Evolutionary conservation across 2,888 invertebrate species (phyloP).

Genomic region (Buathra laborator): DNA sequence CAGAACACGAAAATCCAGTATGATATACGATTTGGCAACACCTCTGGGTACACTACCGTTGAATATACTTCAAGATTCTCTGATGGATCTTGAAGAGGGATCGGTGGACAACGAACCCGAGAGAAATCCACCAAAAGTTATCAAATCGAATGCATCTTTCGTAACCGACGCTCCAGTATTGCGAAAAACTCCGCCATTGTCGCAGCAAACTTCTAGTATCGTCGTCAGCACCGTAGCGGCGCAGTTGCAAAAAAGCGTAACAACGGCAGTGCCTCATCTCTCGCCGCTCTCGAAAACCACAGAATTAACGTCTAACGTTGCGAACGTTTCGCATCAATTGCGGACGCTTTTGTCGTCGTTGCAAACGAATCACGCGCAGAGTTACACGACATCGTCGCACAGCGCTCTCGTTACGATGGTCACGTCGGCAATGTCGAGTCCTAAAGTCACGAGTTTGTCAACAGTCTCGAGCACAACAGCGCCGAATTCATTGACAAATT

Average conservation of each 20-base stretch:
- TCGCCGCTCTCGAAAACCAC: constrained; percentile 91
- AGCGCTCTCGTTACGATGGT: constrained; percentile 85
- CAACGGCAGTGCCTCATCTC: constrained; percentile 88
- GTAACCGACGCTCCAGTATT: constrained; percentile 36
- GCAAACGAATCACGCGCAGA: constrained; percentile 86
- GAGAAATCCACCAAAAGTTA: constrained; percentile 50
- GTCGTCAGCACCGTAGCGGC: constrained; percentile 79
- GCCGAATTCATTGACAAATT: constrained; percentile 72
- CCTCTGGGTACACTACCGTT: constrained; percentile 82
- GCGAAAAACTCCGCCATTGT: constrained; percentile 72
- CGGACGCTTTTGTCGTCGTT: constrained; percentile 89
- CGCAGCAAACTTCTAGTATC: constrained; percentile 74
- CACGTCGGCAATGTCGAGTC: constrained; percentile 86
- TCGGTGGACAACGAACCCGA: constrained; percentile 67
- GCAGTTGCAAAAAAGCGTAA: constrained; percentile 81
- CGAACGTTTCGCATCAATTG: constrained; percentile 90
- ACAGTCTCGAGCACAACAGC: constrained; percentile 79
- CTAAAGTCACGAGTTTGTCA: constrained; percentile 82
- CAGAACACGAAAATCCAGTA: constrained; percentile 78
- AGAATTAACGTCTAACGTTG: constrained; percentile 90
- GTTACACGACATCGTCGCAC: constrained; percentile 85
- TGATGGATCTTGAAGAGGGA: constrained; percentile 78
- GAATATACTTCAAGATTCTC: constrained; percentile 82
- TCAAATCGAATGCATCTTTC: constrained; percentile 58
- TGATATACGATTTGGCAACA: constrained; percentile 82